Conservation (phyloP, 2,888 invertebrate species). For the Archips xylosteana region DNA sequence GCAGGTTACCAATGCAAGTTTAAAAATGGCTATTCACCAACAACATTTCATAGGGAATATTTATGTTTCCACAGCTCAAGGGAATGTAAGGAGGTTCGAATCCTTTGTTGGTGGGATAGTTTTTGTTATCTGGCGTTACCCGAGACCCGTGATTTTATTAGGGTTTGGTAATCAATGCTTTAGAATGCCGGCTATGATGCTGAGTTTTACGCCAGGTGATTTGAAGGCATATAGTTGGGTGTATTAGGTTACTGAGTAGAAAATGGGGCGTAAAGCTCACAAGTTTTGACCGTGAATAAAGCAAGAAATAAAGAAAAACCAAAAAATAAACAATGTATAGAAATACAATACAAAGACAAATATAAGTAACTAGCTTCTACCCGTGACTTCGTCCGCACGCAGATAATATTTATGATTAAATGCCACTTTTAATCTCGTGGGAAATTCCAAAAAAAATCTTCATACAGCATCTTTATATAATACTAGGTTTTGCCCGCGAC, state of each 20-base stretch:
- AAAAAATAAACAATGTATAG: no score
- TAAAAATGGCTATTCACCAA: constrained; percentile 1
- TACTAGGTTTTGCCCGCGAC: no score
- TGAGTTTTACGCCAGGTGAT: constrained; percentile 10
- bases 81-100: not conserved
- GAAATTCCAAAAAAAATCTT: no score
- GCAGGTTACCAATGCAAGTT: not conserved
- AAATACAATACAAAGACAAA: no score
- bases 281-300: no score
- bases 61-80: not conserved
- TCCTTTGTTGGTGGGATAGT: not conserved
- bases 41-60: not conserved
- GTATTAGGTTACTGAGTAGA: not conserved
- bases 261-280: not conserved
- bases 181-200: not conserved
- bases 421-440: no score
- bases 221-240: not conserved
- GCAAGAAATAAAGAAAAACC: no score
- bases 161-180: constrained; percentile 5
- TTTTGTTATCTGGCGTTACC: constrained; percentile 6
- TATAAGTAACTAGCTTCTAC: no score
- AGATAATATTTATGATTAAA: no score
- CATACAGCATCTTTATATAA: no score
- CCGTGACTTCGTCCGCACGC: no score
- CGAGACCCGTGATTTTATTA: constrained; percentile 14